Percentiles rank a stretch among this genome's conserved stretches.
Evolutionary conservation across 2,113 vertebrate genomes (phyloP).

Genomic region (Phylloscopus trochilus): DNA sequence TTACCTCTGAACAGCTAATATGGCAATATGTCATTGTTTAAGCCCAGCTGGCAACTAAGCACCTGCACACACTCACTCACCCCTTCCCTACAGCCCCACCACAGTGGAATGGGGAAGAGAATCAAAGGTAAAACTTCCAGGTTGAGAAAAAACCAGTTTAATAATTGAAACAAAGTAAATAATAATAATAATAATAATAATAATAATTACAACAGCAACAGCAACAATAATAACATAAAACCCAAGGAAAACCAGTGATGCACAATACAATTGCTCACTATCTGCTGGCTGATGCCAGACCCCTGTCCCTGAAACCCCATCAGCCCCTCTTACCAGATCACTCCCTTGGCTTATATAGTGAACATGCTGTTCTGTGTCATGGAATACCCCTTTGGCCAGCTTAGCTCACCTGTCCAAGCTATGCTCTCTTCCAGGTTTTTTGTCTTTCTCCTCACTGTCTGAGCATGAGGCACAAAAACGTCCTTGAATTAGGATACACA

Average conservation of each 20-base stretch:
- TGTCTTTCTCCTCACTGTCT: neutral
- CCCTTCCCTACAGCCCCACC: fast-evolving
- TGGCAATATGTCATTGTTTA: fast-evolving
- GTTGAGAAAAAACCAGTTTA: neutral
- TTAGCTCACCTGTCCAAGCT: neutral
- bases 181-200: neutral
- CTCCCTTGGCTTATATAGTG: neutral
- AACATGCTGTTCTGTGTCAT: neutral
- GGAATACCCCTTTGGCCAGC: neutral
- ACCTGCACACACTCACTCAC: neutral
- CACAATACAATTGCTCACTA: neutral
- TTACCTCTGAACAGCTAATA: neutral
- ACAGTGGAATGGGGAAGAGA: neutral
- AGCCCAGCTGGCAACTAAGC: neutral
- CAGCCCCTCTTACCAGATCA: neutral
- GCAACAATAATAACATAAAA: neutral
- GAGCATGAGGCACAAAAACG: neutral
- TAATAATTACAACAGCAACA: neutral
- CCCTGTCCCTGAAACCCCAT: neutral
- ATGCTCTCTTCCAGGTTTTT: neutral
- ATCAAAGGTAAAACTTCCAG: neutral
- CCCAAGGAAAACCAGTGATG: neutral
- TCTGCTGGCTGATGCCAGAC: neutral
- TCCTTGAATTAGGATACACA: neutral
- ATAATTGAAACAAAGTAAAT: neutral